phyloP scores from a whole-genome alignment of 1,140 invertebrate genomes.

The Lucilia sericata region DNA sequence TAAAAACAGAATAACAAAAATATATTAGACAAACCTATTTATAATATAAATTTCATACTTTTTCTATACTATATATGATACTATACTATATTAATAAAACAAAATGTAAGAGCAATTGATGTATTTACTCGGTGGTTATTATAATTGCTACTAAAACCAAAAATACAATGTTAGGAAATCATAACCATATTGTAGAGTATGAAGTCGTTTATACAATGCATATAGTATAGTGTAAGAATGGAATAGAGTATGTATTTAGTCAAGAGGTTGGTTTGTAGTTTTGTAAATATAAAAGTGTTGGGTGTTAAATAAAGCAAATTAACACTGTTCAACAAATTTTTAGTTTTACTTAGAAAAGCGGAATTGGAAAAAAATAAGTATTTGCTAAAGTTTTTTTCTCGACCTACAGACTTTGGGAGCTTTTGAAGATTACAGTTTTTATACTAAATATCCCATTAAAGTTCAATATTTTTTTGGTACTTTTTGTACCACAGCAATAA shows the following conservation, averaged over 20 bases:
- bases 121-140: neutral
- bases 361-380: no score
- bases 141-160: slow-evolving; percentile 5
- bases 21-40: slow-evolving; percentile 1
- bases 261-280: neutral
- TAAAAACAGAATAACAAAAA: slow-evolving; percentile 7
- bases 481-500: no score
- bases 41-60: neutral
- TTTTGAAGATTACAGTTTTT: no score
- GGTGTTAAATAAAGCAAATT: neutral
- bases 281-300: neutral
- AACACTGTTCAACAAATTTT: no score
- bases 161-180: neutral
- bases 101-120: neutral
- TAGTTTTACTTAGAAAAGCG: no score
- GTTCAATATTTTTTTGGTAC: no score
- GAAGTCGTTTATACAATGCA: no score
- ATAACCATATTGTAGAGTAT: slow-evolving; percentile 10
- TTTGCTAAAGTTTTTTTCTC: no score
- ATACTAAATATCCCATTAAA: no score
- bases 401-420: no score
- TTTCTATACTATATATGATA: no score
- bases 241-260: neutral
- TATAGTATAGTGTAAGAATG: neutral
- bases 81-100: no score